phyloP scores from a whole-genome alignment of 2,797 vertebrate genomes.

The Sciaenops ocellatus region DNA sequence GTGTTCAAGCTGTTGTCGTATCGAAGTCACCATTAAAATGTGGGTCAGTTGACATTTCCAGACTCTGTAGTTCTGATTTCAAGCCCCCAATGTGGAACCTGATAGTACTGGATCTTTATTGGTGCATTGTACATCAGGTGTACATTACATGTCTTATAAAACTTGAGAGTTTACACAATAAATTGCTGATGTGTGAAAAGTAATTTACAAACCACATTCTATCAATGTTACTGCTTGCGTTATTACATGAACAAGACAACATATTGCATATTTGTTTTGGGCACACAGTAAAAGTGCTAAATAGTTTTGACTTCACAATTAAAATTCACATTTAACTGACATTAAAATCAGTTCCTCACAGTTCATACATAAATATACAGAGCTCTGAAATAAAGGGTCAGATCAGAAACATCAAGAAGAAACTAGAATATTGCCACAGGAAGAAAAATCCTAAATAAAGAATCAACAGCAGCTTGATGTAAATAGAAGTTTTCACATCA shows the following conservation, averaged over 20 bases:
- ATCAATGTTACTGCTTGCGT: not conserved
- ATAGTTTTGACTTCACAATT: not conserved
- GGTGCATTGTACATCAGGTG: not conserved
- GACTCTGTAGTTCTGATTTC: conserved; percentile 20
- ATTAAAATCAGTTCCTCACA: not conserved
- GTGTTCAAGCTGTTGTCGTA: conserved; percentile 78
- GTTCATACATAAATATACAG: not conserved
- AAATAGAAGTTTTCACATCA: not conserved
- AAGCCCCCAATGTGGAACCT: not conserved
- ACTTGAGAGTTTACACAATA: not conserved
- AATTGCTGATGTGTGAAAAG: not conserved
- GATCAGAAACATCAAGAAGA: too few species aligned
- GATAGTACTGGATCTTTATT: conserved; percentile 7
- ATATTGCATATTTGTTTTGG: not conserved
- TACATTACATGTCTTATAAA: not conserved
- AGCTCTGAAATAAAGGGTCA: not conserved
- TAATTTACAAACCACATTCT: not conserved
- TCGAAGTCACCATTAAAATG: conserved; percentile 85
- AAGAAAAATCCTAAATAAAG: too few species aligned
- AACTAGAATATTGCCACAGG: not conserved
- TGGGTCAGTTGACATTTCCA: conserved; percentile 68
- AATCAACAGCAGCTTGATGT: rapidly evolving
- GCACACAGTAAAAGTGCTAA: not conserved
- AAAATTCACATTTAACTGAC: conserved; percentile 1
- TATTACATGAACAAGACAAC: not conserved